Evolutionary conservation across 2,888 invertebrate species (phyloP), one percentile per base, ranked within the genome.

Genomic region (Tinea trinotella): DNA sequence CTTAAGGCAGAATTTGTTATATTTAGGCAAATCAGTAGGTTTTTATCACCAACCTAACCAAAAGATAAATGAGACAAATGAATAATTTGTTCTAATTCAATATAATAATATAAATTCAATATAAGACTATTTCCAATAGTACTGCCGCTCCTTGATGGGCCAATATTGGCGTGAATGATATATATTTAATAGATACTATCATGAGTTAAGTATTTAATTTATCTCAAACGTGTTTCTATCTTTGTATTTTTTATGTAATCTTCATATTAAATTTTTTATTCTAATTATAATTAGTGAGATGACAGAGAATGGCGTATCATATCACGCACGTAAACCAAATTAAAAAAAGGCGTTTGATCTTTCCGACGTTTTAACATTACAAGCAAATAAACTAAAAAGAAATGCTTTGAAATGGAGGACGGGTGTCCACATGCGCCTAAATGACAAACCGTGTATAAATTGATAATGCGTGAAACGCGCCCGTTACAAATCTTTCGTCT

Each of bases 311-410:
- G 61, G 61, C 60, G 63, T 66, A 65, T 72, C 40, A 2, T 40
- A 40, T 12, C 40, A 40, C 13, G 67, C 71, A 66, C 76, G 81
- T 80, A 78, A 78, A 79, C 78, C 80, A 77, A 79, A 82, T 81
- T 80, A 76, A 76, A 74, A 78, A 78, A 69, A n/a, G n/a, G 71
- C 72, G 74, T 82, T 83, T 81, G 80, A 82, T 73, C 71, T 68
- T 58, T 67, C 81, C 81, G 81, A 72, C 66, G 70, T 75, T 71
- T 72, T 74, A 72, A 75, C 75, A 73, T 67, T 72, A 71, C 70
- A 71, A 68, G 63, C 72, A 74, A 77, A 81, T 77, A 82, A 40
- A 40, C 40, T 40, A 40, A 40, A 40, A 40, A 40, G 12, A 15
- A 3, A 15, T 4, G 13, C 6, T 40, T 40, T 40, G 13, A 40